A percentile compares a stretch with the other conserved stretches of the same genome.
These are phyloP conservation scores for Arge pagana DNA, from an alignment of 2,888 invertebrate genomes.

Conservation along the genomic window DNA sequence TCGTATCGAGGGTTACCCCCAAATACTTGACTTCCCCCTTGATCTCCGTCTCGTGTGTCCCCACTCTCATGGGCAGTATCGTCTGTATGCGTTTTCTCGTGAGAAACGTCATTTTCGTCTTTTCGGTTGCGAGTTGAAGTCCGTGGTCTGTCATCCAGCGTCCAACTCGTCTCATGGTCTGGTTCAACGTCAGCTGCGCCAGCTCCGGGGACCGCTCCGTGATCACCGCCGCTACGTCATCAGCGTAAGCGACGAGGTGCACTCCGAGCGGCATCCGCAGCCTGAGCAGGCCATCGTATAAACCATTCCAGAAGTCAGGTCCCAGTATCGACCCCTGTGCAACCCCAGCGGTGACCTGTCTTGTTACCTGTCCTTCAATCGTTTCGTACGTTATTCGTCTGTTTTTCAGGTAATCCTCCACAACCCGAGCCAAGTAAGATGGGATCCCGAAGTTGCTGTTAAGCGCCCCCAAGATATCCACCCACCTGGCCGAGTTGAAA, in stretches of 20 bases:
- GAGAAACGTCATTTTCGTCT: conserved; percentile 29
- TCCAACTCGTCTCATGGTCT: conserved; percentile 21
- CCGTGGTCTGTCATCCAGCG: conserved; percentile 29
- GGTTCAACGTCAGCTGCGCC: conserved; percentile 20
- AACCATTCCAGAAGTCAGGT: conserved; percentile 33
- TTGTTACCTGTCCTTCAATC: conserved; percentile 20
- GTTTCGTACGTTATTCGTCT: conserved; percentile 27
- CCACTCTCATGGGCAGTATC: conserved; percentile 16
- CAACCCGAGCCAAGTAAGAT: conserved; percentile 21
- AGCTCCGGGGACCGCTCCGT: conserved; percentile 11
- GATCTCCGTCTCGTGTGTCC: neutral
- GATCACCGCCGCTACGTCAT: conserved; percentile 28
- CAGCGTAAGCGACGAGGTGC: conserved; percentile 27
- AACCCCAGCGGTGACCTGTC: conserved; percentile 27
- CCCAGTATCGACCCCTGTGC: conserved; percentile 32
- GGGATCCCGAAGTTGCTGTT: conserved; percentile 22
- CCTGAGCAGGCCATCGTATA: conserved; percentile 28
- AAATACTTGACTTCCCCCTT: conserved; percentile 28
- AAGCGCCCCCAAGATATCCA: conserved; percentile 27
- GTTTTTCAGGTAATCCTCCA: conserved; percentile 28
- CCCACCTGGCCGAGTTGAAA: conserved; percentile 28
- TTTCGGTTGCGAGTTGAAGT: conserved; percentile 26
- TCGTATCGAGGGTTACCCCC: conserved; percentile 30
- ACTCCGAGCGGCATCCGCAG: conserved; percentile 24
- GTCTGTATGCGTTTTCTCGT: conserved; percentile 23